Conservation (phyloP, 2,888 invertebrate genomes). For the Candidula unifasciata region DNA sequence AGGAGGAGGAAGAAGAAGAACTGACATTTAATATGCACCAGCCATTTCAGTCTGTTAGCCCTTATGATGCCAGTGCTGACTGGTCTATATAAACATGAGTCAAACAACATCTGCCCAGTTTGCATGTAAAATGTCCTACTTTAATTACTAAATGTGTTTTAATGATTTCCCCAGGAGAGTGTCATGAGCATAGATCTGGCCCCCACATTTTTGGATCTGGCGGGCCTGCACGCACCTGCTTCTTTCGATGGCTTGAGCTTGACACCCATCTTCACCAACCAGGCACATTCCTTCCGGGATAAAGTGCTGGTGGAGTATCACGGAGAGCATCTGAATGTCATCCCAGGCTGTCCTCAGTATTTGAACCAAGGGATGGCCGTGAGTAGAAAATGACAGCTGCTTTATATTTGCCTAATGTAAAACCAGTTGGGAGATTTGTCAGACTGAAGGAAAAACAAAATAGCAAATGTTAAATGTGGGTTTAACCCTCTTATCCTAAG, state of each 20-base stretch:
- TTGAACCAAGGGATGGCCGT: constrained; percentile 83
- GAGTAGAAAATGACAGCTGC: constrained; percentile 74
- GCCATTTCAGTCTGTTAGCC: too few species aligned
- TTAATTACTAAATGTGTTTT: neutral
- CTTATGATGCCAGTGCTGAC: too few species aligned
- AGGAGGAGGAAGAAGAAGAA: too few species aligned
- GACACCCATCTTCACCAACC: constrained; percentile 36
- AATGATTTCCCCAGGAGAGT: constrained; percentile 47
- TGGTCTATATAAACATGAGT: too few species aligned
- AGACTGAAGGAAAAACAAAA: too few species aligned
- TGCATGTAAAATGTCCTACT: too few species aligned
- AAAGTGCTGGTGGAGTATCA: constrained; percentile 87
- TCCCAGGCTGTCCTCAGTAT: constrained; percentile 84
- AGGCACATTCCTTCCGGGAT: constrained; percentile 51
- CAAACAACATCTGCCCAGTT: too few species aligned
- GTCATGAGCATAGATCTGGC: constrained; percentile 55
- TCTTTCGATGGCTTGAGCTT: constrained; percentile 52
- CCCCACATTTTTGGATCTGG: constrained; percentile 51
- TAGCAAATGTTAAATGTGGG: too few species aligned
- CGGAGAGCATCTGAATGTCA: constrained; percentile 84
- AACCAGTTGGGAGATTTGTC: too few species aligned
- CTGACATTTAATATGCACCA: too few species aligned
- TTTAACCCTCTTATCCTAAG: too few species aligned
- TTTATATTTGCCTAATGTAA: too few species aligned
- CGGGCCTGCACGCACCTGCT: constrained; percentile 22